Evolutionary conservation across 2,888 invertebrate genomes (phyloP), one percentile per base, ranked within the genome.

Genomic region (Polymixis lichenea): DNA sequence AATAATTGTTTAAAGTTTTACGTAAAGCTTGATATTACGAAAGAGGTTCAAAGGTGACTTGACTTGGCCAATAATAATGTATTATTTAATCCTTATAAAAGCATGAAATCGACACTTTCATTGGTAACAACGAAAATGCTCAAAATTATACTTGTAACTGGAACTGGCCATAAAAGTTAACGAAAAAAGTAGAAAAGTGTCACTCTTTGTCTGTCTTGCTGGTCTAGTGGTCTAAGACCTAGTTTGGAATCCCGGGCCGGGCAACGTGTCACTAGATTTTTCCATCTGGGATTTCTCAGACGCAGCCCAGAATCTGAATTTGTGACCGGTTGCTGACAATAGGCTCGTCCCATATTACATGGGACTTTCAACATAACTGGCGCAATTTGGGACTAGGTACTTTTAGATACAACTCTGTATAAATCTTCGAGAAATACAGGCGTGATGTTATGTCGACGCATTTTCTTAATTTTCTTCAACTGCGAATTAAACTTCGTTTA

Each of bases 41-140:
- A 83, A 78, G 46, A 58, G 69, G 72, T 82, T 69, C 72, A 83
- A 82, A 83, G 82, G 82, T 82, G 79, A 75, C 38, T 75, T 82
- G 75, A 69, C 22, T 76, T 75, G 69, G 13, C 13, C 58, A 80
- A 67, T 53, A 69, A 69, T 53, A 64, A 68, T 58, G 13, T 72
- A 32, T 32, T 28, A 64, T 78, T 66, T 46, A 62, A 65, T 28
- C 7, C 49, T 49, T 69, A 8, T 17, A 51, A 60, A 77, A 66
- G 11, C 19, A 53, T 67, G 53, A 49, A 67, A 77, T 46, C 46
- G 43, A 68, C 43, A 72, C 56, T 6, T 66, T 53, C n/a, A 19
- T 49, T 51, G 49, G 68, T 82, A 64, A 56, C 53, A n/a, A 43
- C 19, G n/a, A 66, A 32, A 69, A 62, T 22, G 28, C 6, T 17